These are phyloP conservation scores for Tryphoninae sp. DNA, from an alignment of 2,888 invertebrate genomes.

Conservation along the genomic window DNA sequence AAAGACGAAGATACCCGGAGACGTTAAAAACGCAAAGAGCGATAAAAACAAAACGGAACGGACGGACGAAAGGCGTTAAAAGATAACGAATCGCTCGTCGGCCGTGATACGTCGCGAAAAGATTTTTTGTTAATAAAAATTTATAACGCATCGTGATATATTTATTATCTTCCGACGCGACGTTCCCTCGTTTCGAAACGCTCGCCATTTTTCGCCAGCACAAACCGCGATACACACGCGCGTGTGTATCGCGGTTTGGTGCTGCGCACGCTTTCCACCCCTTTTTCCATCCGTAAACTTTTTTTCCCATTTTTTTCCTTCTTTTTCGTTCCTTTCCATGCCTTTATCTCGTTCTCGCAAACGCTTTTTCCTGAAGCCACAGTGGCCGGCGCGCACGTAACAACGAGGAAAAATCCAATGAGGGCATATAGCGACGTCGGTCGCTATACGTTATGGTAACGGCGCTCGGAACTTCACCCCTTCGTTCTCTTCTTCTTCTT, in stretches of 20 bases:
- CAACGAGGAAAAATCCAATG: slow-evolving; percentile 59
- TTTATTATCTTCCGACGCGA: slow-evolving; percentile 58
- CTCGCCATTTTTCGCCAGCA: slow-evolving; percentile 8
- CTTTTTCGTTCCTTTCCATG: slow-evolving; percentile 37
- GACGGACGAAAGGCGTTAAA: slow-evolving; percentile 35
- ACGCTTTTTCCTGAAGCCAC: slow-evolving; percentile 46
- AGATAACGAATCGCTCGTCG: slow-evolving; percentile 51
- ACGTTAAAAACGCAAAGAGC: neutral
- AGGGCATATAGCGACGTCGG: slow-evolving; percentile 52
- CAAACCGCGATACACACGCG: neutral
- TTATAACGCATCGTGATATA: slow-evolving; percentile 60
- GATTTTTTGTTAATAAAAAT: slow-evolving; percentile 62
- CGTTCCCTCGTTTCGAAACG: slow-evolving; percentile 40
- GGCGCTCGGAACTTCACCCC: slow-evolving; percentile 56
- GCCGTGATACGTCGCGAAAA: slow-evolving; percentile 18
- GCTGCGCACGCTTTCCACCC: slow-evolving; percentile 18
- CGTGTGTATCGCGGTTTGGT: neutral
- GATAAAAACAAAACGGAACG: neutral
- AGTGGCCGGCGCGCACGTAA: slow-evolving; percentile 40
- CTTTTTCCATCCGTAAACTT: slow-evolving; percentile 50
- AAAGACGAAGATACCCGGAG: neutral
- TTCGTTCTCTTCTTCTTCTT: slow-evolving; percentile 14
- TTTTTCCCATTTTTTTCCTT: slow-evolving; percentile 15
- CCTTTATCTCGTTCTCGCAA: slow-evolving; percentile 56
- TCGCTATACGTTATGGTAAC: slow-evolving; percentile 64